These are phyloP conservation scores for Thalassarche chlororhynchos DNA, from an alignment of 2,113 vertebrate species.

Conservation along the genomic window DNA sequence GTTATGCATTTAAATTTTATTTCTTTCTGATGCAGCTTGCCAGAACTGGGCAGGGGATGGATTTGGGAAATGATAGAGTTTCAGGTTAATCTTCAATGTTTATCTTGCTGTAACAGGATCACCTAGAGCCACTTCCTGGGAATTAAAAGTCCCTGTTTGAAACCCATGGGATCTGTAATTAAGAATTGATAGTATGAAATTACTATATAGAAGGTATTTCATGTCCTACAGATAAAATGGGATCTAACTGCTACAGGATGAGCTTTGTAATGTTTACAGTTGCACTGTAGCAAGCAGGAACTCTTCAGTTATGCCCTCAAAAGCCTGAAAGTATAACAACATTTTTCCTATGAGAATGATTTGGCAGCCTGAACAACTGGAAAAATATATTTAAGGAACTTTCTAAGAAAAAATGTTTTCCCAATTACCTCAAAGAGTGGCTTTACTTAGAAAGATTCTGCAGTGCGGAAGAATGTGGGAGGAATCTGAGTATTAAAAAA, in stretches of 20 bases:
- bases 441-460: not conserved
- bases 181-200: not conserved
- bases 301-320: not conserved
- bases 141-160: not conserved
- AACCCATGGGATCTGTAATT: not conserved
- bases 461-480: not conserved
- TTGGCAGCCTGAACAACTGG: not conserved
- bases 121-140: not conserved
- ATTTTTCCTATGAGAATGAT: not conserved
- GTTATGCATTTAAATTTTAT: not conserved
- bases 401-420: slow-evolving; percentile 12
- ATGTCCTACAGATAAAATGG: not conserved
- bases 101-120: not conserved
- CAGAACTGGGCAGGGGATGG: not conserved
- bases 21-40: not conserved
- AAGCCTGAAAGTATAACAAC: not conserved
- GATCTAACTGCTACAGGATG: not conserved
- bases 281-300: not conserved
- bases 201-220: not conserved
- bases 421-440: not conserved
- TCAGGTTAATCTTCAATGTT: not conserved
- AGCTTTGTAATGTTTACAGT: not conserved
- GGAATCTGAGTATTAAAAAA: slow-evolving; percentile 4
- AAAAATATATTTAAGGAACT: not conserved
- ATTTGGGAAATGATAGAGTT: not conserved